Evolutionary conservation across 2,888 invertebrate genomes (phyloP).

Genomic region (Phrixothrix hirtus): DNA sequence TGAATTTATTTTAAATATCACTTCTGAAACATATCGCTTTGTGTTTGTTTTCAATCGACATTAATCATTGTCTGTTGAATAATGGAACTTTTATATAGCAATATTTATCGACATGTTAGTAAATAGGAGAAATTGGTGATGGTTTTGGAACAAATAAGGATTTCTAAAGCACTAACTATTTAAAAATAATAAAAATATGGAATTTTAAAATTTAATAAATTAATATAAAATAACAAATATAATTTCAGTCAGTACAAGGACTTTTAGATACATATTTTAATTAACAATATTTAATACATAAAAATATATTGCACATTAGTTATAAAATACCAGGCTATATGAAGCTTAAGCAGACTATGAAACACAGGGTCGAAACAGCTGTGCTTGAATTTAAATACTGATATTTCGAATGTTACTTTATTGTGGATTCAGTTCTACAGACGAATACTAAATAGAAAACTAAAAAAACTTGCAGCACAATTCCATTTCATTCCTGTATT

Average conservation of each 20-base stretch:
- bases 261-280: not conserved
- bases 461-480: slow-evolving; percentile 6
- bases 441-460: not conserved
- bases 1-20: too few species aligned
- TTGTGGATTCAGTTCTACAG: not conserved
- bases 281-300: too few species aligned
- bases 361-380: slow-evolving; percentile 7
- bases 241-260: too few species aligned
- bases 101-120: slow-evolving; percentile 14
- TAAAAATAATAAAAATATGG: slow-evolving; percentile 11
- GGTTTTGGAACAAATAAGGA: slow-evolving; percentile 5
- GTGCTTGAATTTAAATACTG: not conserved
- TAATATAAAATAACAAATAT: too few species aligned
- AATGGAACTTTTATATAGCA: too few species aligned
- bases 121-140: slow-evolving; percentile 5
- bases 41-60: slow-evolving; percentile 24
- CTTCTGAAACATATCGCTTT: slow-evolving; percentile 1
- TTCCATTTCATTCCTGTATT: slow-evolving; percentile 6
- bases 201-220: not conserved
- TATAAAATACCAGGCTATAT: not conserved
- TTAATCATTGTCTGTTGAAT: not conserved
- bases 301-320: not conserved
- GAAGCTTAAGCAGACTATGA: slow-evolving; percentile 1
- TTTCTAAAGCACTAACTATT: slow-evolving; percentile 11
- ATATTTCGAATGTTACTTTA: not conserved